Evolutionary conservation across 2,888 invertebrate species (phyloP), one percentile per base, ranked within the genome.

Genomic region (Meiosimyza platycephala): DNA sequence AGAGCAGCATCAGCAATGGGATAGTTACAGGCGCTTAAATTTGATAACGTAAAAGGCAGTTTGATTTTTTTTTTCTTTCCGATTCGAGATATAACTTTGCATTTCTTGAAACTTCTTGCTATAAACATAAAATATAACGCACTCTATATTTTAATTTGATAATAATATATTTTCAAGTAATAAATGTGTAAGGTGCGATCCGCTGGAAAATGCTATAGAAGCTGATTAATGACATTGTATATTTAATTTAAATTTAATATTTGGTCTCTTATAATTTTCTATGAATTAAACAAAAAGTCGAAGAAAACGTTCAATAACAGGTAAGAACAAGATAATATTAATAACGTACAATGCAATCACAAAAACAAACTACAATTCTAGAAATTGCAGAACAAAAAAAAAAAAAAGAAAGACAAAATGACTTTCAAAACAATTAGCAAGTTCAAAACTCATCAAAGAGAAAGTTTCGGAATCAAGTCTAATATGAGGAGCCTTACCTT

Each of bases 11-110:
- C 13, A 62, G 13, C 2, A 51, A 1, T 40, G 9, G 9, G 40
- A 7, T 40, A 6, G 28, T 50, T 6, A 48, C 33, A 18, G 47
- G 22, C 47, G 40, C 79, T 75, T 80, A 81, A 74, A 79, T 40
- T 9, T 78, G 76, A 74, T 76, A 75, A 75, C 74, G 75, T 76
- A 75, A 76, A 78, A 77, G 76, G 75, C 79, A 81, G 83, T 83
- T 83, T 84, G 82, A n/a, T n/a, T 79, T 80, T 57, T 69, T 22
- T 71, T 74, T 73, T 73, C 40, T 71, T 73, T 74, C 64, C 71
- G 68, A 69, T 68, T n/a, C 15, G 54, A 65, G 15, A 60, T 18
- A 51, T 12, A 55, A 68, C 59, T 52, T 64, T 62, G 68, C 54
- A 68, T 71, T 74, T 65, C 40, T 18, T n/a, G n/a, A 50, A 59